A percentile compares a stretch with the other conserved stretches of the same genome.
Evolutionary conservation across 2,113 vertebrate genomes (phyloP).

Genomic region (Cyprinodon tularosa): DNA sequence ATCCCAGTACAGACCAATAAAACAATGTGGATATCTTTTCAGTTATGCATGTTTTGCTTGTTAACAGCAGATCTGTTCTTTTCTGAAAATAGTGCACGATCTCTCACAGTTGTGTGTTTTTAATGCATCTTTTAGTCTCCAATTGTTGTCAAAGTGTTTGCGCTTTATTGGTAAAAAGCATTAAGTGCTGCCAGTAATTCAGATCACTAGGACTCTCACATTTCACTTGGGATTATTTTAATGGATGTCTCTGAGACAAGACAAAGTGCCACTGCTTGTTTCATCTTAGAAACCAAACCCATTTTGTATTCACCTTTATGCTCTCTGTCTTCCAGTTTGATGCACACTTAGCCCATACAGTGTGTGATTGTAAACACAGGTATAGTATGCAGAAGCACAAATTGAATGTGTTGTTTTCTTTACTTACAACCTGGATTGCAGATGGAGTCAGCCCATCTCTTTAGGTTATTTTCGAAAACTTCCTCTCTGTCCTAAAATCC

Average conservation of each 20-base stretch:
- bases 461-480: neutral
- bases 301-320: constrained; percentile 11
- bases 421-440: neutral
- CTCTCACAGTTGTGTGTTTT: neutral
- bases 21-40: rapidly evolving
- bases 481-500: neutral
- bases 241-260: constrained; percentile 8
- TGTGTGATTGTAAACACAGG: no score
- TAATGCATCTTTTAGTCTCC: neutral
- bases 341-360: neutral
- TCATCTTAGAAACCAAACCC: constrained; percentile 24
- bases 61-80: constrained; percentile 5
- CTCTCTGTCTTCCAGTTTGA: neutral
- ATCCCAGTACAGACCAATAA: neutral
- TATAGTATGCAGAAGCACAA: neutral
- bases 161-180: neutral
- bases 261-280: constrained; percentile 25
- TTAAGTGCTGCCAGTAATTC: constrained; percentile 31
- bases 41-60: neutral
- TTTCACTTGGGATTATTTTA: constrained; percentile 46
- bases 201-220: constrained; percentile 22
- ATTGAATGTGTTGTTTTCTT: neutral
- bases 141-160: constrained; percentile 11
- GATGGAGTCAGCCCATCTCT: neutral
- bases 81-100: neutral